phyloP scores from a whole-genome alignment of 2,888 invertebrate species.

The Coleophora deauratella region DNA sequence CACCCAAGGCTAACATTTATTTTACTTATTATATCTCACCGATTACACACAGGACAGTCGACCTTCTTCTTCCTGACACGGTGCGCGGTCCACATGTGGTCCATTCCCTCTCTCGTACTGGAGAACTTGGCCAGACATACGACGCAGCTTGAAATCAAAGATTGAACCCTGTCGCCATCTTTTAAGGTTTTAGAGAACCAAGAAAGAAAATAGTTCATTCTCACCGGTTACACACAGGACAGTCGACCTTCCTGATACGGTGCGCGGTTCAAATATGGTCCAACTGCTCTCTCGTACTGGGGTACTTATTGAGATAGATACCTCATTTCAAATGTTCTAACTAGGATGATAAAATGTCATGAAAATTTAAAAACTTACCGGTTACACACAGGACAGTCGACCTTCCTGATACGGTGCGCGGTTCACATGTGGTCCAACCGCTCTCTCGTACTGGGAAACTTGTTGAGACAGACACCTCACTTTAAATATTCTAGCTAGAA shows the following conservation, averaged over 20 bases:
- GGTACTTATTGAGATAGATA: constrained; percentile 14
- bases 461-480: constrained; percentile 17
- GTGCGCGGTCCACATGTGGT: constrained; percentile 39
- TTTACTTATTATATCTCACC: too few relatives aligned
- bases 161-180: too few relatives aligned
- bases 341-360: too few relatives aligned
- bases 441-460: constrained; percentile 14
- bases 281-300: constrained; percentile 3
- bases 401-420: constrained; percentile 28
- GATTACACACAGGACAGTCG: constrained; percentile 36
- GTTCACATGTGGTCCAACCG: constrained; percentile 47
- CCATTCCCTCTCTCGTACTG: constrained; percentile 27
- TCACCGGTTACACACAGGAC: constrained; percentile 27
- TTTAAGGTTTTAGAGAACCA: too few relatives aligned
- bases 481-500: too few relatives aligned
- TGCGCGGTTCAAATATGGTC: too few relatives aligned
- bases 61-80: constrained; percentile 24
- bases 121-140: constrained; percentile 22
- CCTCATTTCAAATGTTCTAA: too few relatives aligned
- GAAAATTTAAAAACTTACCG: too few relatives aligned
- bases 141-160: background rate
- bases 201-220: too few relatives aligned
- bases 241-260: constrained; percentile 31
- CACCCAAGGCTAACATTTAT: too few relatives aligned
- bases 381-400: constrained; percentile 37